Conservation (phyloP, 2,888 invertebrate genomes). For the Diploptera punctata region DNA sequence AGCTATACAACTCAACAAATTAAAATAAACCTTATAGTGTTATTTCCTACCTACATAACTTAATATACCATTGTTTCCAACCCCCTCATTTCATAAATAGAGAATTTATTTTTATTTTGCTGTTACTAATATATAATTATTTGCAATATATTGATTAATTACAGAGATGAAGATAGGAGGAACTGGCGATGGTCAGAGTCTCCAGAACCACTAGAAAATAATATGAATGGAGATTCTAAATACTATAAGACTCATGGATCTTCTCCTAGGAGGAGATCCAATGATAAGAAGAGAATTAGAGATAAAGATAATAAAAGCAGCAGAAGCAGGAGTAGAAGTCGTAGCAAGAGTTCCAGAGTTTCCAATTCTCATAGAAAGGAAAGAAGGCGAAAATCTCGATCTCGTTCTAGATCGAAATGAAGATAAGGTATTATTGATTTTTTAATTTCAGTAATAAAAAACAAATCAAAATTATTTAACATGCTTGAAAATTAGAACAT, state of each 20-base stretch:
- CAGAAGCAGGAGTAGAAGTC: neutral
- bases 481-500: too few species aligned
- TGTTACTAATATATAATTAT: too few species aligned
- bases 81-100: too few species aligned
- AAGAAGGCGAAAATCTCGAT: slow-evolving; percentile 28
- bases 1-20: too few species aligned
- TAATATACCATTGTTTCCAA: too few species aligned
- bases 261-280: neutral
- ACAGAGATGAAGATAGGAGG: slow-evolving; percentile 50
- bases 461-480: too few species aligned
- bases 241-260: neutral
- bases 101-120: too few species aligned
- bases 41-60: too few species aligned
- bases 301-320: neutral
- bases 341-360: slow-evolving; percentile 7
- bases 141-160: too few species aligned
- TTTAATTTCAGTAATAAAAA: too few species aligned
- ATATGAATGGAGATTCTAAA: neutral
- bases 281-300: too few species aligned
- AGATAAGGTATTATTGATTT: neutral
- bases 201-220: slow-evolving; percentile 61
- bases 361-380: slow-evolving; percentile 33
- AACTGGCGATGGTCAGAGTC: slow-evolving; percentile 82
- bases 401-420: slow-evolving; percentile 14
- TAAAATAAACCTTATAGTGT: too few species aligned